phyloP scores from a whole-genome alignment of 1,140 invertebrate genomes.

The Hylaeus anthracinus region DNA sequence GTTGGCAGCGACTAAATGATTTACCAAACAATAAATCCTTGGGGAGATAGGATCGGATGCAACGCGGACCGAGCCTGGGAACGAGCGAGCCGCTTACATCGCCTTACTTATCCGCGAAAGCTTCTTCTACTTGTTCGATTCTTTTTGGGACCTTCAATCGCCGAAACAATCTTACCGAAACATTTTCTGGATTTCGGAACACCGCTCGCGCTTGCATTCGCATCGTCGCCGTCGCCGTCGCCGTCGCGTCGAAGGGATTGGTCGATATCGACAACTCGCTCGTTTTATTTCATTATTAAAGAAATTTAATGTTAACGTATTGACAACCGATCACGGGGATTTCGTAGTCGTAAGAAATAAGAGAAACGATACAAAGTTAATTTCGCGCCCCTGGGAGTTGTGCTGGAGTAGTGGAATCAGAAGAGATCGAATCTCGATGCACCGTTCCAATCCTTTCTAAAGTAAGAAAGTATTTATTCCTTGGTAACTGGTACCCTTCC shows the following conservation, averaged over 20 bases:
- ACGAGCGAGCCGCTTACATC: conserved; percentile 66
- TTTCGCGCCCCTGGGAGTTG: conserved; percentile 23
- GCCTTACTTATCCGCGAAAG: conserved; percentile 48
- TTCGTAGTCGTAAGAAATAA: neutral
- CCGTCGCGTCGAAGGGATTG: neutral
- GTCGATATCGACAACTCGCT: neutral
- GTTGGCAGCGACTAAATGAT: conserved; percentile 81
- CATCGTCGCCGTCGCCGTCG: no score
- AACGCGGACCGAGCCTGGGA: conserved; percentile 66
- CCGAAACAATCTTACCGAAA: conserved; percentile 19
- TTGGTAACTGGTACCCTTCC: neutral
- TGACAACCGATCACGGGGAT: no score
- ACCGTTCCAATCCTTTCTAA: conserved; percentile 29
- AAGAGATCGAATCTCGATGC: conserved; percentile 42
- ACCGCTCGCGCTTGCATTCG: neutral
- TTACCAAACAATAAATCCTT: conserved; percentile 82
- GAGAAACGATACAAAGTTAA: conserved; percentile 39
- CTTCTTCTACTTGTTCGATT: conserved; percentile 53
- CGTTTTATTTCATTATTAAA: neutral
- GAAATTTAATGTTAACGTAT: no score
- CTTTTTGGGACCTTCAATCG: conserved; percentile 32
- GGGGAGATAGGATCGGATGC: conserved; percentile 79
- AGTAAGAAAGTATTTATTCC: conserved; percentile 15
- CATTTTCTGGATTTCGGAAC: conserved; percentile 1
- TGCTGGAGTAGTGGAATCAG: neutral